Evolutionary conservation across 92 coral and sea anemone species (phyloP).

Genomic region (Phenganax subtilis): DNA sequence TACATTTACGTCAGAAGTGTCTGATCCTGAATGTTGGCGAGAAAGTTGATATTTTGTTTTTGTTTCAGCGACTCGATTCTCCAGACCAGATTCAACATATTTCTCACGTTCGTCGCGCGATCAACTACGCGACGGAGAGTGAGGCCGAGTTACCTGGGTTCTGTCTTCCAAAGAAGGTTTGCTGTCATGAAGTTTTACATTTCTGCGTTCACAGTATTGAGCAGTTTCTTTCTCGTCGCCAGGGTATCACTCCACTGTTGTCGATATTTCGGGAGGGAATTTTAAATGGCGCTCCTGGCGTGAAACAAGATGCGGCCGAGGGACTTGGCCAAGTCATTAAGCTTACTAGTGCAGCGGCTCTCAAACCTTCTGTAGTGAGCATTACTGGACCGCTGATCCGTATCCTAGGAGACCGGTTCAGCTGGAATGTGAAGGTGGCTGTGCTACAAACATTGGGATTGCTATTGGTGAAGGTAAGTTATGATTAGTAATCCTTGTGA

Average conservation of each 20-base stretch:
- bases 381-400: slow-evolving; percentile 99
- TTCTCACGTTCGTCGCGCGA: slow-evolving; percentile 75
- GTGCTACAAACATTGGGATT: slow-evolving; percentile 86
- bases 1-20: neutral
- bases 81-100: slow-evolving; percentile 87
- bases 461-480: slow-evolving; percentile 79
- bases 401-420: slow-evolving; percentile 95
- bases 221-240: neutral
- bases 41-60: neutral
- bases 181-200: neutral
- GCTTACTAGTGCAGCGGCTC: slow-evolving; percentile 87
- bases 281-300: slow-evolving; percentile 88
- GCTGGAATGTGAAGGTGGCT: slow-evolving; percentile 95
- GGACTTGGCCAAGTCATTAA: slow-evolving; percentile 93
- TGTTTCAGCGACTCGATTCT: slow-evolving; percentile 67
- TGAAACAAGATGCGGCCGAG: slow-evolving; percentile 91
- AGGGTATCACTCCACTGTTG: slow-evolving; percentile 93
- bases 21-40: neutral
- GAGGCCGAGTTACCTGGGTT: slow-evolving; percentile 81
- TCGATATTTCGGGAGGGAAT: slow-evolving; percentile 97
- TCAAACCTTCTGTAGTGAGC: slow-evolving; percentile 89
- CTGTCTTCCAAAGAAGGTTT: slow-evolving; percentile 92
- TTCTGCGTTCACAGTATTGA: neutral
- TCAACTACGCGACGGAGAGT: slow-evolving; percentile 63
- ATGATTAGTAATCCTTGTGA: neutral